Evolutionary conservation across 2,888 invertebrate genomes (phyloP), one percentile per base, ranked within the genome.

Genomic region (Gymnosoma rotundatum): DNA sequence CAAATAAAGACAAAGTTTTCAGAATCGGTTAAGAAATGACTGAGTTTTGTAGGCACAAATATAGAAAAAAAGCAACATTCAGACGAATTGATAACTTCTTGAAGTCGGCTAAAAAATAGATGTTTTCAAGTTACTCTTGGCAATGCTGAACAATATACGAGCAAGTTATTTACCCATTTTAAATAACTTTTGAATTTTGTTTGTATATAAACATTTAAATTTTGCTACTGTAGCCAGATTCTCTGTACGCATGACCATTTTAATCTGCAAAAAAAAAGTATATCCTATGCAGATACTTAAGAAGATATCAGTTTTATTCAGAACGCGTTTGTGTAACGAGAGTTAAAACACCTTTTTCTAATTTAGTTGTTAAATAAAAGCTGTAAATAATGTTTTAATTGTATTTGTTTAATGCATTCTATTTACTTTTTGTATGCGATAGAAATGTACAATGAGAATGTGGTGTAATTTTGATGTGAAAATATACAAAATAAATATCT

Each of bases 241-340:
- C 32, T 74, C 20, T 67, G 18, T 61, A 73, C 80, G 80, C 80
- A 80, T 74, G 80, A 54, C 54, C 6, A 8, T 54, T 18, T n/a
- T 9, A 20, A 14, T 4, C 50, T 52, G n/a, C 54, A 52, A 74
- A 18, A 69, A 18, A 69, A 63, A 38, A 61, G 20, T 69, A 75
- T 61, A 70, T 63, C 36, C 45, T 70, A 8, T 64, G 54, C 63
- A 64, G 48, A 70, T 70, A 70, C 12, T 4, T 50, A 56, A 75
- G 69, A 61, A 21, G 8, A 7, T 75, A 69, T 69, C n/a, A 75
- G 81, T 81, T 63, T 81, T 12, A 36, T 63, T 75, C 69, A 64
- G 75, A 67, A 72, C 78, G 45, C 42, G 54, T 63, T 42, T 48
- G n/a, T 32, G 16, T 36, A n/a, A 50, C 58, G 56, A 63, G 21